Evolutionary conservation across 2,113 vertebrate species (phyloP).

Genomic region (Nothobranchius kuhntae): DNA sequence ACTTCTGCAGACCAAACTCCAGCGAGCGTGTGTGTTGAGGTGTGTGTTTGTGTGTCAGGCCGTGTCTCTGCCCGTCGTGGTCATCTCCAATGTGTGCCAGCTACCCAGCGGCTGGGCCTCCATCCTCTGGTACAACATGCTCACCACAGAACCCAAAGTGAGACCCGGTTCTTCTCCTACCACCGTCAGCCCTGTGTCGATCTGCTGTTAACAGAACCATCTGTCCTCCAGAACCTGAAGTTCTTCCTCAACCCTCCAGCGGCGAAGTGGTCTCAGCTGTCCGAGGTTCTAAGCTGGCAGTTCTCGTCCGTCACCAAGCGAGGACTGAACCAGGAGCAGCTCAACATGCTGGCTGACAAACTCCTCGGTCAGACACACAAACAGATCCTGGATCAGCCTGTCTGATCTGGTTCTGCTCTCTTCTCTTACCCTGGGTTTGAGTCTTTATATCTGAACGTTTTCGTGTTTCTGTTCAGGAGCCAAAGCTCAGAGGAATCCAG

Average conservation of each 20-base stretch:
- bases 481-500: conserved; percentile 76
- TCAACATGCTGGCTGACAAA: conserved; percentile 92
- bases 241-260: conserved; percentile 89
- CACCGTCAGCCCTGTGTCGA: background rate
- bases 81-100: conserved; percentile 97
- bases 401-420: background rate
- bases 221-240: conserved; percentile 81
- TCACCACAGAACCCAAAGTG: conserved; percentile 90
- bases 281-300: conserved; percentile 93
- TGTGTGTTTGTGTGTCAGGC: conserved; percentile 73
- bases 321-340: conserved; percentile 90
- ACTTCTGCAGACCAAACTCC: background rate
- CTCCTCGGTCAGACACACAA: conserved; percentile 79
- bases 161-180: background rate
- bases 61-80: conserved; percentile 90
- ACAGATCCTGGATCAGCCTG: background rate
- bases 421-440: background rate
- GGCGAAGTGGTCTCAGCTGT: conserved; percentile 85
- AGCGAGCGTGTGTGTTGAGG: background rate
- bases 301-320: conserved; percentile 90
- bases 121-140: conserved; percentile 99
- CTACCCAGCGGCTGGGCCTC: conserved; percentile 98
- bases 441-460: background rate
- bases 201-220: background rate
- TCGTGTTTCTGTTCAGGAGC: conserved; percentile 74